Conservation (phyloP, 30 jellyfish, hydroid and myxozoan species). For the Mastigias papua region DNA sequence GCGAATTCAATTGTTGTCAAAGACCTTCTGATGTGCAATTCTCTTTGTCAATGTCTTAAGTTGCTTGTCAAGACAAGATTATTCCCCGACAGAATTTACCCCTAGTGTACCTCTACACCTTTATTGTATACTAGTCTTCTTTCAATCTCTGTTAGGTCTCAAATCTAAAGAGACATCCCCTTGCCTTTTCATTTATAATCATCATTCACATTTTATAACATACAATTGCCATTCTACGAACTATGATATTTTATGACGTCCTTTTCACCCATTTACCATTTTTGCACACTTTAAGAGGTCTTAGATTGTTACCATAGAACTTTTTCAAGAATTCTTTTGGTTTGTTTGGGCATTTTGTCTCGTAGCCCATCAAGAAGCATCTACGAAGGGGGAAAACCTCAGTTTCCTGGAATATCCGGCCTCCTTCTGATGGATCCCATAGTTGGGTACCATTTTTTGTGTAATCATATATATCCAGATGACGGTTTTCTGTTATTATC, state of each 20-base stretch:
- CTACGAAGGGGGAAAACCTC: slow-evolving; percentile 89
- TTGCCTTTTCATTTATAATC: too few species aligned
- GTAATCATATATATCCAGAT: slow-evolving; percentile 90
- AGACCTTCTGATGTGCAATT: too few species aligned
- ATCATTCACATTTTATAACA: too few species aligned
- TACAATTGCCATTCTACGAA: too few species aligned
- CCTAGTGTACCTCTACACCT: too few species aligned
- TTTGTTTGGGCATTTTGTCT: slow-evolving; percentile 80
- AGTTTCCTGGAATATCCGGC: slow-evolving; percentile 46
- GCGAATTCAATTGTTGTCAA: too few species aligned
- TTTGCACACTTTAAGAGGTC: slow-evolving; percentile 69
- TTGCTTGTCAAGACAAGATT: too few species aligned
- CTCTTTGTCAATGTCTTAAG: too few species aligned
- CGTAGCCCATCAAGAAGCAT: slow-evolving; percentile 73
- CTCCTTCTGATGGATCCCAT: slow-evolving; percentile 96
- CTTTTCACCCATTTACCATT: slow-evolving; percentile 85
- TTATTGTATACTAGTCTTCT: too few species aligned
- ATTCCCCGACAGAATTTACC: too few species aligned
- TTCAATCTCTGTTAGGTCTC: too few species aligned
- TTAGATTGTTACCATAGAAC: slow-evolving; percentile 67
- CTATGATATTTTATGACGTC: slow-evolving; percentile 10
- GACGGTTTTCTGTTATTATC: slow-evolving; percentile 72
- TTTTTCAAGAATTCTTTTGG: slow-evolving; percentile 63
- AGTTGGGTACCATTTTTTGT: slow-evolving; percentile 40
- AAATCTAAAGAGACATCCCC: too few species aligned